Percentiles rank a stretch among this genome's conserved stretches.
phyloP scores from a whole-genome alignment of 2,113 vertebrate species.

The Vidua macroura region DNA sequence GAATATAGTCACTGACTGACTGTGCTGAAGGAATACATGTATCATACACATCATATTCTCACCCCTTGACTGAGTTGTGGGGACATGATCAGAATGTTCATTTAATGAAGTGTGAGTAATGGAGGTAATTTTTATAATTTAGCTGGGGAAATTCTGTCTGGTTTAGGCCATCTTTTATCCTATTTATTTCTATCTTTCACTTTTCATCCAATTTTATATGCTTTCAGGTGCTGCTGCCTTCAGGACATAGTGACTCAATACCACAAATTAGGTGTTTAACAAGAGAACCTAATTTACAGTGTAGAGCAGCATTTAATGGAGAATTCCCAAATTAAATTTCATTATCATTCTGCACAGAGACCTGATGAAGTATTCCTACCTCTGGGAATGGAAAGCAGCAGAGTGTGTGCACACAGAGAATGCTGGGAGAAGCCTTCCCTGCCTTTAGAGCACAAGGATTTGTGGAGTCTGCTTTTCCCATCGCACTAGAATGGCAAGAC shows the following conservation, averaged over 20 bases:
- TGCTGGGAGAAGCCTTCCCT: neutral
- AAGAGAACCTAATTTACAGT: slow-evolving; percentile 32
- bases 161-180: neutral
- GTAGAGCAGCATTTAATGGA: slow-evolving; percentile 47
- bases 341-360: slow-evolving; percentile 2
- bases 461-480: neutral
- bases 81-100: neutral
- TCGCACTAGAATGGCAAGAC: neutral
- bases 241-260: slow-evolving; percentile 20
- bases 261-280: slow-evolving; percentile 43
- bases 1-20: neutral
- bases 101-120: slow-evolving; percentile 18
- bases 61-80: neutral
- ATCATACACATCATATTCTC: neutral
- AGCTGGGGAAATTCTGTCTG: neutral
- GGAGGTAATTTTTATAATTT: slow-evolving; percentile 12
- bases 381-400: neutral
- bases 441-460: neutral
- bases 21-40: neutral
- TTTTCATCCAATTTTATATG: slow-evolving; percentile 12
- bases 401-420: neutral
- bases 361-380: slow-evolving; percentile 7
- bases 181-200: slow-evolving; percentile 23
- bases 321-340: slow-evolving; percentile 54
- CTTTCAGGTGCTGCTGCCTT: slow-evolving; percentile 56